These are phyloP conservation scores for Coleophora flavipennella DNA, from an alignment of 2,888 invertebrate species.

Conservation along the genomic window DNA sequence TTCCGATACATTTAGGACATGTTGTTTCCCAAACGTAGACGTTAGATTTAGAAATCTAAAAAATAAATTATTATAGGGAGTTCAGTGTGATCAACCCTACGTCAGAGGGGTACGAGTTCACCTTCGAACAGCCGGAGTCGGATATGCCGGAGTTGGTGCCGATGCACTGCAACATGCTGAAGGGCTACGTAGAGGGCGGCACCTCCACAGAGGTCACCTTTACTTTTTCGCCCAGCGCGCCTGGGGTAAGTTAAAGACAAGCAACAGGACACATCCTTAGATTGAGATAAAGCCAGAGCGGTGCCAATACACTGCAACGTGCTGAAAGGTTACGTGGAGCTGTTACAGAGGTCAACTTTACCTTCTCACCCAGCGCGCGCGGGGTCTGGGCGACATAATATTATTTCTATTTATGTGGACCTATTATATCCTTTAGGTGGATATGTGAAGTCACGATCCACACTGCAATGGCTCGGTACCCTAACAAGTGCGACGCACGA, in stretches of 20 bases:
- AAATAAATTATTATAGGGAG: too few relatives aligned
- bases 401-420: too few relatives aligned
- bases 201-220: slow-evolving; percentile 74
- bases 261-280: neutral
- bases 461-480: too few relatives aligned
- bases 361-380: slow-evolving; percentile 73
- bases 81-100: slow-evolving; percentile 80
- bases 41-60: too few relatives aligned
- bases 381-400: too few relatives aligned
- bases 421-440: too few relatives aligned
- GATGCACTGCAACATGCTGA: slow-evolving; percentile 72
- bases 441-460: too few relatives aligned
- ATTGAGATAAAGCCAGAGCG: too few relatives aligned
- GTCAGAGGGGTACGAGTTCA: slow-evolving; percentile 70
- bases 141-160: slow-evolving; percentile 52
- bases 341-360: slow-evolving; percentile 72
- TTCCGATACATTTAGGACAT: too few relatives aligned
- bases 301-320: slow-evolving; percentile 73
- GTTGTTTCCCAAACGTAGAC: too few relatives aligned
- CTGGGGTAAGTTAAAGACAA: slow-evolving; percentile 51
- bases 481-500: too few relatives aligned
- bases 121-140: slow-evolving; percentile 33
- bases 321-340: slow-evolving; percentile 72
- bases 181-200: slow-evolving; percentile 74
- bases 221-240: slow-evolving; percentile 74